These are phyloP conservation scores for Drosophila obscura DNA, from an alignment of 1,140 invertebrate species.

Conservation along the genomic window DNA sequence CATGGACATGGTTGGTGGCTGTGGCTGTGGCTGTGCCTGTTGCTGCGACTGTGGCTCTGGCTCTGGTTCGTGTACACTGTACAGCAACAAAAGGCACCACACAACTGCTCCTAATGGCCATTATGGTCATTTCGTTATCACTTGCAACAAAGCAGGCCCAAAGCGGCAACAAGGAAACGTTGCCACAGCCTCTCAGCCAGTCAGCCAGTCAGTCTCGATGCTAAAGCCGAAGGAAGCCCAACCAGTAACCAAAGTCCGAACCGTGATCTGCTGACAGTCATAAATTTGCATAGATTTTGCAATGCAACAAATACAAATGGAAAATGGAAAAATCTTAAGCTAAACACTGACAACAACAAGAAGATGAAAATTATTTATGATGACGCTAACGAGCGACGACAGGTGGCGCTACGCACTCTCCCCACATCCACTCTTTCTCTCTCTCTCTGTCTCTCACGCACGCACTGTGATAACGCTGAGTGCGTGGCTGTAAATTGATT, in stretches of 20 bases:
- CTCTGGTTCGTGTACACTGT: conserved; percentile 38
- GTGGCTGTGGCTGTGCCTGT: no score
- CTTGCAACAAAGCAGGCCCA: conserved; percentile 13
- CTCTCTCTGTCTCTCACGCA: not conserved
- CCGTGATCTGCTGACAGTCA: conserved; percentile 63
- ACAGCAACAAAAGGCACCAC: conserved; percentile 49
- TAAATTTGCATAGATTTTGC: conserved; percentile 78
- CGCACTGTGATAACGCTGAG: conserved; percentile 57
- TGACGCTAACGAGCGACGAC: conserved; percentile 80
- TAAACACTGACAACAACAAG: conserved; percentile 9
- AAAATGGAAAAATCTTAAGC: not conserved
- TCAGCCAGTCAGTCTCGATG: not conserved
- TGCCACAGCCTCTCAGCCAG: conserved; percentile 15
- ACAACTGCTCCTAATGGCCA: conserved; percentile 74
- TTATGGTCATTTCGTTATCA: conserved; percentile 80
- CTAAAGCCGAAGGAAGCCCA: not conserved
- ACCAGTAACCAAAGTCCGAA: no score
- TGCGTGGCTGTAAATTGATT: conserved; percentile 78
- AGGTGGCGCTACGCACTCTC: conserved; percentile 61
- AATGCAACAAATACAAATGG: conserved; percentile 37
- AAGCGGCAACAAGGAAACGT: conserved; percentile 62
- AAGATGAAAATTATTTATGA: conserved; percentile 75
- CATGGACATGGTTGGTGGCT: conserved; percentile 46
- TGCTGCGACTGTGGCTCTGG: no score
- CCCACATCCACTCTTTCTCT: conserved; percentile 18